Percentiles rank a stretch among this genome's conserved stretches.
Evolutionary conservation across 2,113 vertebrate species (phyloP).

Genomic region (Kryptolebias marmoratus): DNA sequence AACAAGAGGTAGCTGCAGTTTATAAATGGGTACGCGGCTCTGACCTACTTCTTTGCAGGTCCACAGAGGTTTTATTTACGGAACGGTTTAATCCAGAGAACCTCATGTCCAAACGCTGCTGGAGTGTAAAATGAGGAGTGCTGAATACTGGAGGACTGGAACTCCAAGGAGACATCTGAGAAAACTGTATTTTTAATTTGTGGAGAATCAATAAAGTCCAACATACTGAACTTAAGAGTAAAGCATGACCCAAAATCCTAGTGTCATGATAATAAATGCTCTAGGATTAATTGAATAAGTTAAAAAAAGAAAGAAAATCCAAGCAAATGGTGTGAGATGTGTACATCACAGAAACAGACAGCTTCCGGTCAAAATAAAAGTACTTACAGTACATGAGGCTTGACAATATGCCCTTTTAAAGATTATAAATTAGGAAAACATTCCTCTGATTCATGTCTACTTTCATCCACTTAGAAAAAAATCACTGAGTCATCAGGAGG

Average conservation of each 20-base stretch:
- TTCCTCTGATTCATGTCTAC: conserved; percentile 48
- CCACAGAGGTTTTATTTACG: conserved; percentile 22
- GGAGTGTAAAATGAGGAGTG: not conserved
- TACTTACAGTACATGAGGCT: conserved; percentile 55
- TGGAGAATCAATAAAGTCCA: conserved; percentile 10
- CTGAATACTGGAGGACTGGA: not conserved
- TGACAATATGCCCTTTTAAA: conserved; percentile 38
- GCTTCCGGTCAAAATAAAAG: conserved; percentile 63
- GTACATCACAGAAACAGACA: conserved; percentile 67
- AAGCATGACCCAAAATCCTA: conserved; percentile 30
- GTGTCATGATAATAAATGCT: conserved; percentile 65
- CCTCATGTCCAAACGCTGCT: conserved; percentile 6
- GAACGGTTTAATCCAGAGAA: conserved; percentile 27
- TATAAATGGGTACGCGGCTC: conserved; percentile 26
- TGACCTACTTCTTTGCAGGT: conserved; percentile 64
- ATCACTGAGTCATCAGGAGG: conserved; percentile 24
- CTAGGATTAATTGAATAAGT: conserved; percentile 68
- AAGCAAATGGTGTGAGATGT: conserved; percentile 61
- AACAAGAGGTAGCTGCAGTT: not conserved
- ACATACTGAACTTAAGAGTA: conserved; percentile 24
- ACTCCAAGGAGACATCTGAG: conserved; percentile 2
- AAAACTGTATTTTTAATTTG: too few species aligned
- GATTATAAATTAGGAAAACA: conserved; percentile 45
- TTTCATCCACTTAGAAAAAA: conserved; percentile 40
- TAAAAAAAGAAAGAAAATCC: conserved; percentile 62